phyloP scores from a whole-genome alignment of 2,888 invertebrate genomes.

The Conistra vaccinii region DNA sequence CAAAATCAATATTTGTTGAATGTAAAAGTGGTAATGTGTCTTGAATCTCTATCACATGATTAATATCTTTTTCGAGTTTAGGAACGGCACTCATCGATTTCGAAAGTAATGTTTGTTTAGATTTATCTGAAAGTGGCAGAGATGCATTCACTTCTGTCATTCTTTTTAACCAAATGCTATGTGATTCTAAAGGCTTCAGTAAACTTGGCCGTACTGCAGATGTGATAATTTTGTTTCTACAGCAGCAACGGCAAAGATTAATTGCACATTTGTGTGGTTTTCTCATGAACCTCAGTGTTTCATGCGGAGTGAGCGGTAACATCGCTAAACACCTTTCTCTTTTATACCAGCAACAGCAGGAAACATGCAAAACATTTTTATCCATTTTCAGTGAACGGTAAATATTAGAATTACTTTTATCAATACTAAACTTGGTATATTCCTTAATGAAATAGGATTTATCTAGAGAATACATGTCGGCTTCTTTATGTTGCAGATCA shows the following conservation, averaged over 20 bases:
- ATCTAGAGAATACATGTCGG: constrained; percentile 44
- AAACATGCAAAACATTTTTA: not conserved
- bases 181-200: not conserved
- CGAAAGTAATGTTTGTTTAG: constrained; percentile 1
- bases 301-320: constrained; percentile 11
- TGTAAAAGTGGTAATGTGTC: constrained; percentile 14
- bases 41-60: not conserved
- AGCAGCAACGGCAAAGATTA: constrained; percentile 68
- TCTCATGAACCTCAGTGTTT: constrained; percentile 49
- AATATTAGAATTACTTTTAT: not conserved
- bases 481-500: constrained; percentile 37
- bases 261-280: constrained; percentile 63
- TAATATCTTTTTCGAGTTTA: not conserved
- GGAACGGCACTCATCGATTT: constrained; percentile 13
- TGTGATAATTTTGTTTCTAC: constrained; percentile 34
- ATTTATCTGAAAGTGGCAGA: not conserved
- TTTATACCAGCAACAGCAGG: constrained; percentile 72
- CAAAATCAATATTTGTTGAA: constrained; percentile 27
- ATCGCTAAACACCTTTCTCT: constrained; percentile 55
- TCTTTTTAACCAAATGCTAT: constrained; percentile 25
- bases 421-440: constrained; percentile 39
- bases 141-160: not conserved
- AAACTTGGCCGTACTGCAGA: not conserved
- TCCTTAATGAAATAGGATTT: constrained; percentile 14
- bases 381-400: not conserved